These are phyloP conservation scores for Gryon sp. DNA, from an alignment of 1,140 invertebrate species.

Conservation along the genomic window DNA sequence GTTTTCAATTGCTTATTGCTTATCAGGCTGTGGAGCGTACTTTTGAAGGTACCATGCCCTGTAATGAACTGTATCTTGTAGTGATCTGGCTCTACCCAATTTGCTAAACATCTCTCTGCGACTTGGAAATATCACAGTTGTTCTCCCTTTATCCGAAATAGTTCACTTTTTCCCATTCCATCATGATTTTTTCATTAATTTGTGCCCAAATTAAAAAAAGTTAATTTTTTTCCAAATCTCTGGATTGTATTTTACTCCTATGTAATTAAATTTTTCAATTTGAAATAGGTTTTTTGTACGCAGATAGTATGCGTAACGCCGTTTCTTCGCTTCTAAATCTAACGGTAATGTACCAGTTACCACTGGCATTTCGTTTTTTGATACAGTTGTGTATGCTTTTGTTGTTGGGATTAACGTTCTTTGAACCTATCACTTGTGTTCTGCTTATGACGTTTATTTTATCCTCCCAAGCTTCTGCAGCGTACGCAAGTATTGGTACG, in stretches of 20 bases:
- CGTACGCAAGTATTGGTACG: conserved; percentile 21
- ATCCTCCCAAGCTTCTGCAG: conserved; percentile 14
- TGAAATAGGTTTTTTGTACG: not conserved
- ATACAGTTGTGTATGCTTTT: conserved; percentile 8
- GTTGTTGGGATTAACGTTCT: not conserved
- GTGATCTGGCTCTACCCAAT: conserved; percentile 5
- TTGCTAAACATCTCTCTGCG: not conserved
- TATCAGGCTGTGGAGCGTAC: conserved; percentile 2
- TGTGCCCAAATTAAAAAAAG: too few relatives aligned
- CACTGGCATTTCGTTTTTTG: not conserved
- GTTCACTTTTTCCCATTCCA: conserved; percentile 32
- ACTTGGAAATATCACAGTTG: conserved; percentile 18
- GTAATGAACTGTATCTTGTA: conserved; percentile 16
- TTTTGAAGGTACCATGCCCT: conserved; percentile 26
- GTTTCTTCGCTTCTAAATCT: conserved; percentile 13
- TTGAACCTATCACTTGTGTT: not conserved
- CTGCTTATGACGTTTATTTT: not conserved
- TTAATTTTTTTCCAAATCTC: not conserved
- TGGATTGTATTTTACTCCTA: not conserved
- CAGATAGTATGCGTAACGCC: not conserved
- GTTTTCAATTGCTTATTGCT: not conserved
- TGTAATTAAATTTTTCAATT: not conserved
- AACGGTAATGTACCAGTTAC: conserved; percentile 18
- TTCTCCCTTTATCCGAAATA: not conserved
- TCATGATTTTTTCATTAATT: not conserved